Conservation (phyloP, 2,797 vertebrate species). For the Anas acuta region DNA sequence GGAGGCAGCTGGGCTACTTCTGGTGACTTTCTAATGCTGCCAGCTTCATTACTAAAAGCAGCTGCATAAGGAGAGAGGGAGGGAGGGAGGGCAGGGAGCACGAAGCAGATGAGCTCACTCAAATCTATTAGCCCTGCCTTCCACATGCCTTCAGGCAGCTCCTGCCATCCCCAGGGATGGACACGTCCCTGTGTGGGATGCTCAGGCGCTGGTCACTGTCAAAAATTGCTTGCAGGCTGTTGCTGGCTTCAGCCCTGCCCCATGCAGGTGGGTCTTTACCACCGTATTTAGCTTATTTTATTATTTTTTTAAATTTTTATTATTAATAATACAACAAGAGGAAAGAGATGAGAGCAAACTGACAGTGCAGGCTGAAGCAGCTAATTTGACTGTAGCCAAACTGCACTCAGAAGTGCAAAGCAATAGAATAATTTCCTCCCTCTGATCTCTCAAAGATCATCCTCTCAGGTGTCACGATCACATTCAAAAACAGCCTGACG, state of each 20-base stretch:
- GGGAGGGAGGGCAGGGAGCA: not conserved
- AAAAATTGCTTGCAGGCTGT: not conserved
- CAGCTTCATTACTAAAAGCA: slow-evolving; percentile 48
- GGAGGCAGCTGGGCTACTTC: slow-evolving; percentile 71
- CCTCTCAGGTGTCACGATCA: slow-evolving; percentile 52
- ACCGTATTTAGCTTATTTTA: not conserved
- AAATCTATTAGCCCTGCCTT: not conserved
- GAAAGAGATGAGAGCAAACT: slow-evolving; percentile 59
- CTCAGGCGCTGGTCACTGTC: not conserved
- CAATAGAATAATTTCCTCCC: slow-evolving; percentile 61
- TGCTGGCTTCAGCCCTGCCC: not conserved
- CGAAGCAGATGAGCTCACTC: not conserved
- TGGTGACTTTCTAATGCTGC: slow-evolving; percentile 55
- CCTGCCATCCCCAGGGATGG: not conserved
- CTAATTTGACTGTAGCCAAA: slow-evolving; percentile 67
- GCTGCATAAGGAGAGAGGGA: slow-evolving; percentile 22
- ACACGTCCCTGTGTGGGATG: not conserved
- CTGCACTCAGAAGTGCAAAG: slow-evolving; percentile 66
- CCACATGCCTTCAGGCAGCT: not conserved
- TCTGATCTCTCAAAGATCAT: slow-evolving; percentile 63
- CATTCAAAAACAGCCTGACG: slow-evolving; percentile 42
- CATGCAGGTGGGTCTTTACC: not conserved
- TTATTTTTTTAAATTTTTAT: not conserved
- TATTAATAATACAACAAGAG: slow-evolving; percentile 72
- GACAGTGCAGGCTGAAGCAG: slow-evolving; percentile 60